A percentile compares a stretch with the other conserved stretches of the same genome.
Conservation (phyloP, 2,113 vertebrate species). For the Oreotrochilus melanogaster region DNA sequence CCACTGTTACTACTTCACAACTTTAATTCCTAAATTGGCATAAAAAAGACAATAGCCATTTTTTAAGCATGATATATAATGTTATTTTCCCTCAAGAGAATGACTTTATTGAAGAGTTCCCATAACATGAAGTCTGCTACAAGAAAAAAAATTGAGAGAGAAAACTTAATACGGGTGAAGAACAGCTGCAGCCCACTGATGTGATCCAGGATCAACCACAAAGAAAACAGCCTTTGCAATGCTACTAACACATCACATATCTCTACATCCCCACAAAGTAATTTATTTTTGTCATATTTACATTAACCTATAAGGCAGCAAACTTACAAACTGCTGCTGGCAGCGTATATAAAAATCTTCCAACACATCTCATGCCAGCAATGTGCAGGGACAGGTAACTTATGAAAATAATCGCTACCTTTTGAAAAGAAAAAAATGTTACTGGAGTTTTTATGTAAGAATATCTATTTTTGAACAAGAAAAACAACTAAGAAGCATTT, state of each 20-base stretch:
- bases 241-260: constrained; percentile 46
- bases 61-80: constrained; percentile 46
- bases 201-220: constrained; percentile 45
- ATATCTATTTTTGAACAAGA: constrained; percentile 65
- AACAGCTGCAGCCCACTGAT: constrained; percentile 40
- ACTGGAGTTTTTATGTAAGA: constrained; percentile 66
- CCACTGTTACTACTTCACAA: constrained; percentile 17
- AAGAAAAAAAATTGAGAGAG: constrained; percentile 44
- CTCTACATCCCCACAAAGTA: constrained; percentile 45
- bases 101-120: constrained; percentile 44
- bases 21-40: constrained; percentile 20
- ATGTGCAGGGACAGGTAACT: constrained; percentile 72
- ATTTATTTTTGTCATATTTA: constrained; percentile 60
- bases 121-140: constrained; percentile 40
- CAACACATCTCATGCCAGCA: constrained; percentile 69
- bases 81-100: constrained; percentile 26
- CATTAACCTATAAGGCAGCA: constrained; percentile 59
- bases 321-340: constrained; percentile 54
- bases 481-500: constrained; percentile 44
- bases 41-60: constrained; percentile 48
- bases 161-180: constrained; percentile 13
- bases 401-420: constrained; percentile 42
- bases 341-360: constrained; percentile 67
- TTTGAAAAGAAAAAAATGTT: constrained; percentile 68
- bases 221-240: constrained; percentile 61